phyloP scores from a whole-genome alignment of 2,113 vertebrate species.

The Eupsittula cactorum region DNA sequence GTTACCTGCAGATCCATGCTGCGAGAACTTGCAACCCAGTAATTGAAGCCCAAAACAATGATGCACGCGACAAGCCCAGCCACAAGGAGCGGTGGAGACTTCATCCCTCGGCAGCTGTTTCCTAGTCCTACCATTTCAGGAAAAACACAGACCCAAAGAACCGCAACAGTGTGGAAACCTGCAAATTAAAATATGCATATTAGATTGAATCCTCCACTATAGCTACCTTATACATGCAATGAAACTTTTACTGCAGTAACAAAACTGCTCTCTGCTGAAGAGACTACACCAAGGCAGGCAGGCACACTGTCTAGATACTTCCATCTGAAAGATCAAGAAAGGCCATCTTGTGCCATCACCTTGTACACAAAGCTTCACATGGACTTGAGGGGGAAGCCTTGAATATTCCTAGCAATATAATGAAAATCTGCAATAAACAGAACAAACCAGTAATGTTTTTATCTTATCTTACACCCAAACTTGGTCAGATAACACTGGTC shows the following conservation, averaged over 20 bases:
- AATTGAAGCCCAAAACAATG: constrained; percentile 91
- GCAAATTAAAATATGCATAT: not conserved
- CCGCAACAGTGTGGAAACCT: constrained; percentile 20
- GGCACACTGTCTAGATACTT: not conserved
- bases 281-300: not conserved
- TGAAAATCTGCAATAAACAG: not conserved
- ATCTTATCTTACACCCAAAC: not conserved
- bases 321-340: not conserved
- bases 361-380: not conserved
- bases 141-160: not conserved
- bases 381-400: not conserved
- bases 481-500: not conserved
- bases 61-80: constrained; percentile 85
- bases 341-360: rapidly evolving
- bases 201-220: not conserved
- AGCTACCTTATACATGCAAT: not conserved
- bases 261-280: not conserved
- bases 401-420: not conserved
- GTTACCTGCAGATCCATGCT: constrained; percentile 88
- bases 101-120: constrained; percentile 86
- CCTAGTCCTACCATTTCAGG: constrained; percentile 85
- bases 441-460: not conserved
- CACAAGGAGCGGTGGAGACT: constrained; percentile 87
- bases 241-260: not conserved
- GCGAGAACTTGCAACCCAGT: constrained; percentile 92